Evolutionary conservation across 2,888 invertebrate species (phyloP), one percentile per base, ranked within the genome.

Genomic region (Blera fallax): DNA sequence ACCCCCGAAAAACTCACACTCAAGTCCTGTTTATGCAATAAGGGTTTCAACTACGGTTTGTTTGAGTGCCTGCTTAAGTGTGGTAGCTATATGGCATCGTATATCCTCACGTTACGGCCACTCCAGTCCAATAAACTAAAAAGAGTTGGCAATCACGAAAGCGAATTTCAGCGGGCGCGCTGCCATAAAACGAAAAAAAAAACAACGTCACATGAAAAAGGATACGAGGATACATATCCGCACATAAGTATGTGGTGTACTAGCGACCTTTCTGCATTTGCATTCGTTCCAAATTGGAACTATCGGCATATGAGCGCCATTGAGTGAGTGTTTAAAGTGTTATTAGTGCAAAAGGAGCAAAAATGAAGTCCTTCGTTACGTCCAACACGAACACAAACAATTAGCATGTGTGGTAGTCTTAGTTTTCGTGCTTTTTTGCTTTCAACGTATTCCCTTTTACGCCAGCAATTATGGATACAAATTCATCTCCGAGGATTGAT

Each of bases 261-360:
- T 64, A 69, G 37, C 58, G 70, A 67, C 54, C 69, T 78, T 79
- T 74, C 72, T 76, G 45, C 74, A 80, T 80, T 80, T 80, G 80
- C 74, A 80, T 80, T 74, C 65, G 65, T 73, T 74, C 32, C 45
- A 37, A 69, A 72, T 82, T 29, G 16, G 3, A 43, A 54, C 60
- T 58, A 69, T 69, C 52, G 54, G 52, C 70, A 67, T 62, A 74
- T 60, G 34, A 14, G n/a, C 34, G 10, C 27, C n/a, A 40, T 65
- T 70, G 69, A 74, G 74, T 80, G 69, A 80, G 84, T 74, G 84
- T 74, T 81, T 85, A 84, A 84, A 80, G 83, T 79, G 73, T 79
- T 83, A 72, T 82, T 83, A 72, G 77, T 54, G 65, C 18, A 74
- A 73, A 62, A 65, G 21, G 16, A 58, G 11, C 40, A 52, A 32